Evolutionary conservation across 2,888 invertebrate genomes (phyloP), one percentile per base, ranked within the genome.

Genomic region (Pachydiplax longipennis): DNA sequence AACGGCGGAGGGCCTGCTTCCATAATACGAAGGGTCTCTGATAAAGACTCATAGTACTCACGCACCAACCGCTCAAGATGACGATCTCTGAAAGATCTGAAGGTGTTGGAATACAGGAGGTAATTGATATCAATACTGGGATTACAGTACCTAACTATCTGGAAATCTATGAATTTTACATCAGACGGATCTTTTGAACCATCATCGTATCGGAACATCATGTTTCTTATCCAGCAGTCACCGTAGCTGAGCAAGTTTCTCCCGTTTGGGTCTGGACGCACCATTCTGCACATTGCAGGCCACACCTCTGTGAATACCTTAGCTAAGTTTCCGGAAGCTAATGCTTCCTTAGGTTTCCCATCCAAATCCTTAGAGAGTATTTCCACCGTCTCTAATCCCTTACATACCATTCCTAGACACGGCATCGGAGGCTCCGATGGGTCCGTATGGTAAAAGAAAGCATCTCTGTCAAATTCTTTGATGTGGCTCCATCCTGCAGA

Each of bases 101-200:
- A n/a, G 31, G 91, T 83, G 61, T 83, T 37, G 25, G 83, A 31
- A 48, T 91, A 73, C 65, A 91, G 10, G 31, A 91, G 83, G 25
- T 83, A 91, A 4, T 61, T 40, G 8, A 91, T 44, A 37, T 91
- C 91, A 2, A 40, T 44, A n/a, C 61, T 25, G 2, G 82, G 58
- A 37, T 81, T 40, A 22, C 82, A n/a, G 65, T 82, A 91, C 80
- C 83, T 80, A 0, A 65, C 65, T 18, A 91, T 25, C 25, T 91
- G 91, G 31, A 91, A 40, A 58, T 91, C 91, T 12, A 91, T 40
- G 48, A 91, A 83, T 35, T 73, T 91, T 0, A 73, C 44, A 40
- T 83, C 83, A 1, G 10, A 40, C 4, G 91, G 91, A 2, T 61
- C 22, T 0, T 53, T 31, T 13, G 82, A 25, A 31, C 31, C 87